Percentiles rank a stretch among this genome's conserved stretches.
Conservation (phyloP, 2,797 vertebrate genomes). For the Melanotaenia nigrans region DNA sequence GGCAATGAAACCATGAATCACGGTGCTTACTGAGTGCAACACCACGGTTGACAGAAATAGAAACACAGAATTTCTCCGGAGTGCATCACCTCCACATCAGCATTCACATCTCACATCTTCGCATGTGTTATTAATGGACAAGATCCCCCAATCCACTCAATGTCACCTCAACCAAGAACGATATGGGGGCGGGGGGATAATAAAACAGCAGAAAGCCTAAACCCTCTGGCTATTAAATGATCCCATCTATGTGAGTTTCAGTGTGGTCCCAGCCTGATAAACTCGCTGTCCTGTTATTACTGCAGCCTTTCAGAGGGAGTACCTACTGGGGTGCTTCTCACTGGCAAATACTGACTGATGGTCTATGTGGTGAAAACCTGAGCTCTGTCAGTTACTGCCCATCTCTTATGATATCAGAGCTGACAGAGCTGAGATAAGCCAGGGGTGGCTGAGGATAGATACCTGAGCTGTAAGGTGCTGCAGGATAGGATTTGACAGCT, state of each 20-base stretch:
- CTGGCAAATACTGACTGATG: conserved; percentile 44
- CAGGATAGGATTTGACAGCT: conserved; percentile 49
- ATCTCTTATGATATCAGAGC: conserved; percentile 34
- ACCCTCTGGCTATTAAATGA: conserved; percentile 69
- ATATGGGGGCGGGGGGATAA: conserved; percentile 31
- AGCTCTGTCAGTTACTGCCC: conserved; percentile 43
- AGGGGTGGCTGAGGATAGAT: conserved; percentile 11
- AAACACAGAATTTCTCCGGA: conserved; percentile 47
- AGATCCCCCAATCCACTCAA: conserved; percentile 54
- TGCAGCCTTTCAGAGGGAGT: conserved; percentile 42
- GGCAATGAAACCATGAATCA: conserved; percentile 71
- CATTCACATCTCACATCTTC: conserved; percentile 63
- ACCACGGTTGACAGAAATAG: conserved; percentile 54
- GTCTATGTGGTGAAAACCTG: conserved; percentile 29
- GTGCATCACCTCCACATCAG: conserved; percentile 60
- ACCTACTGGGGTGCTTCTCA: conserved; percentile 16
- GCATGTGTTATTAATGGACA: conserved; percentile 76
- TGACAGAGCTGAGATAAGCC: conserved; percentile 47
- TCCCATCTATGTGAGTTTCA: conserved; percentile 65
- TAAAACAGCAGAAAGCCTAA: conserved; percentile 55
- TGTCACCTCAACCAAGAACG: conserved; percentile 59
- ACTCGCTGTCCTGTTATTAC: conserved; percentile 57
- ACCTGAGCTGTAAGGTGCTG: conserved; percentile 17
- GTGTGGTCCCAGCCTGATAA: conserved; percentile 58
- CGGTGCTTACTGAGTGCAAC: conserved; percentile 28